Evolutionary conservation across 2,113 vertebrate species (phyloP).

Genomic region (Siniperca knerii): DNA sequence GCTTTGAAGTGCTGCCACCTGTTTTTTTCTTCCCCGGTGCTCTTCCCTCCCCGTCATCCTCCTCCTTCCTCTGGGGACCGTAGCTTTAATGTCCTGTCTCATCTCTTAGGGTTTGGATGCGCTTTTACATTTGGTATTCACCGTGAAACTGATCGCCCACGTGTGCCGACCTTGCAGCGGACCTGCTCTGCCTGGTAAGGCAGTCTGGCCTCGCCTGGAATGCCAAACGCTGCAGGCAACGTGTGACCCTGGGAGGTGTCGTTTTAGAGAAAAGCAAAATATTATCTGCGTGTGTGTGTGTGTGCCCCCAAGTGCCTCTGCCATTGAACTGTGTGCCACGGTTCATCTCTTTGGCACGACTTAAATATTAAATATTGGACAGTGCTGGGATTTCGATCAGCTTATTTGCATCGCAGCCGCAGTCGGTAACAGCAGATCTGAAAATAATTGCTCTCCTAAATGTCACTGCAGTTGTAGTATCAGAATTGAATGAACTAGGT

Average conservation of each 20-base stretch:
- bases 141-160: slow-evolving; percentile 68
- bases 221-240: slow-evolving; percentile 53
- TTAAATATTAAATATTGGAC: slow-evolving; percentile 53
- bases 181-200: slow-evolving; percentile 62
- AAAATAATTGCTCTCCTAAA: slow-evolving; percentile 72
- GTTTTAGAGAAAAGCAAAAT: slow-evolving; percentile 37
- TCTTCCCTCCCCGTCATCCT: slow-evolving; percentile 37
- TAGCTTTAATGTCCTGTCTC: slow-evolving; percentile 73
- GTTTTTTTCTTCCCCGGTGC: slow-evolving; percentile 49
- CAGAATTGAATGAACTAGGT: slow-evolving; percentile 57
- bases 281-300: slow-evolving; percentile 32
- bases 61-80: slow-evolving; percentile 53
- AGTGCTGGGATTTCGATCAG: slow-evolving; percentile 38
- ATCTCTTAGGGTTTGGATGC: slow-evolving; percentile 61
- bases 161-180: slow-evolving; percentile 66
- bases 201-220: slow-evolving; percentile 60
- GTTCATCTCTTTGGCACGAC: slow-evolving; percentile 36
- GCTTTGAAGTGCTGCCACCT: slow-evolving; percentile 76
- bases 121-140: slow-evolving; percentile 73
- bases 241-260: slow-evolving; percentile 57
- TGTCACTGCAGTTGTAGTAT: slow-evolving; percentile 66
- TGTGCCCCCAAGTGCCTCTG: neutral
- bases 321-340: slow-evolving; percentile 10
- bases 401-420: slow-evolving; percentile 57
- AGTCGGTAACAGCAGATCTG: slow-evolving; percentile 45